Conservation (phyloP, 2,888 invertebrate species). For the Minunthozetes semirufus region DNA sequence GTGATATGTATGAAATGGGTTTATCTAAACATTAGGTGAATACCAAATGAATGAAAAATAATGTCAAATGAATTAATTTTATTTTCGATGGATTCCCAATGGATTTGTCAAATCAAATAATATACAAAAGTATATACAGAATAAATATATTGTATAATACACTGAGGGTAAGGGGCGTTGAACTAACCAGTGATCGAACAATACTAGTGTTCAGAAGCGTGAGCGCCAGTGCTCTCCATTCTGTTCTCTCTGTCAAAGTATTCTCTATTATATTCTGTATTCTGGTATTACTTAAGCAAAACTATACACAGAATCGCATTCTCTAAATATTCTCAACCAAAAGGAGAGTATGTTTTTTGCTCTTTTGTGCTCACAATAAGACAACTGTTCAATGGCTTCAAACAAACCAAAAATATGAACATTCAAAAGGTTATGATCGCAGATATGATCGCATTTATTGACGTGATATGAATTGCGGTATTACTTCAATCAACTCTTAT, state of each 20-base stretch:
- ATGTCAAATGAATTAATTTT: conserved; percentile 5
- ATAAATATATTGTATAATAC: neutral
- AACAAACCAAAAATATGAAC: neutral
- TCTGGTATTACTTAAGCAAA: neutral
- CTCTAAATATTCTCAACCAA: neutral
- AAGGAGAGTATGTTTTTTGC: no score
- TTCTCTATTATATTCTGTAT: neutral
- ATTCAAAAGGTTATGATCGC: neutral
- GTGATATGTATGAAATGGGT: conserved; percentile 14
- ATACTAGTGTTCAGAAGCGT: neutral
- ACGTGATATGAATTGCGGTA: neutral
- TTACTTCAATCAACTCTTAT: neutral
- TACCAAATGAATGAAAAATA: neutral
- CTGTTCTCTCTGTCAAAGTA: neutral
- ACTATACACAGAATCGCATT: neutral
- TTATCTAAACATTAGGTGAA: neutral
- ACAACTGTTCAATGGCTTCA: neutral
- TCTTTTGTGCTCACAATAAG: neutral
- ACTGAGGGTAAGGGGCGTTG: conserved; percentile 7
- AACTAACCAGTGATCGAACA: conserved; percentile 11
- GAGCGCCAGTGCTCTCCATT: neutral
- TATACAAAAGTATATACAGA: neutral
- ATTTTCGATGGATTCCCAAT: conserved; percentile 1
- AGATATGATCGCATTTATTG: neutral
- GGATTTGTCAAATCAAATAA: conserved; percentile 16